Base-by-base conservation (phyloP, 2,797 vertebrate species). In the Pipistrellus pipistrellus region DNA sequence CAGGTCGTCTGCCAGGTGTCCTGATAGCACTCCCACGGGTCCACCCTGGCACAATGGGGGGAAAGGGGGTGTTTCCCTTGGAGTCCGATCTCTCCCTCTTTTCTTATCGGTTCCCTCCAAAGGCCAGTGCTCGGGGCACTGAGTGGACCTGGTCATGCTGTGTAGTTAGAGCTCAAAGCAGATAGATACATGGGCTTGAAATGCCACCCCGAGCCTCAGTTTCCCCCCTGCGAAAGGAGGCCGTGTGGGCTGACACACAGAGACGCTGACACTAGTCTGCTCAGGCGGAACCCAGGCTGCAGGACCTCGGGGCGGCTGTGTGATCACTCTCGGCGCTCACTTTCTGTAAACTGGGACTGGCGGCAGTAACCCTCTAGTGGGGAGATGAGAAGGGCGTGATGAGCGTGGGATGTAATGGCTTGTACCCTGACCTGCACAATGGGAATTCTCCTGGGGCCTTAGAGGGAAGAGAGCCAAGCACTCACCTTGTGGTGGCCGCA, bases 11-110 rank as follows among this genome's bases (percentile, higher is more conserved):
- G 99, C 99, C 99, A 99, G 83, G 99, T 99, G 98, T 99, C 99
- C 98, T 99, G 99, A 97, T 99, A 99, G 98, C 99, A 99, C 96
- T 99, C 99, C 99, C 99, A 99, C 0, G 99, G 99, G 97, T 99
- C 99, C 97, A 99, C 99, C 97, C 99, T 99, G 97, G 0, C 6
- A 2, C 2, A 95, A 85, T 6, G 1, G 0, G 69, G 1, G 0
- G 73, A 46, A 95, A 73, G 90, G 4, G 18, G 72, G 88, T 3
- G 18, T 17, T 68, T 62, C 38, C 44, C 27, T 95, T 32, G 44
- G 85, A 83, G 55, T 83, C 72, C 32, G 15, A 51, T 4, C 30
- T 57, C 57, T 76, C 8, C 1, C 30, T 38, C 23, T 25, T 62
- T 51, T 8, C 35, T 59, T 35, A 11, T 3, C 15, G 11, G 23